These are phyloP conservation scores for Meriones psammophilus DNA, from an alignment of 2,797 vertebrate genomes.

Conservation along the genomic window DNA sequence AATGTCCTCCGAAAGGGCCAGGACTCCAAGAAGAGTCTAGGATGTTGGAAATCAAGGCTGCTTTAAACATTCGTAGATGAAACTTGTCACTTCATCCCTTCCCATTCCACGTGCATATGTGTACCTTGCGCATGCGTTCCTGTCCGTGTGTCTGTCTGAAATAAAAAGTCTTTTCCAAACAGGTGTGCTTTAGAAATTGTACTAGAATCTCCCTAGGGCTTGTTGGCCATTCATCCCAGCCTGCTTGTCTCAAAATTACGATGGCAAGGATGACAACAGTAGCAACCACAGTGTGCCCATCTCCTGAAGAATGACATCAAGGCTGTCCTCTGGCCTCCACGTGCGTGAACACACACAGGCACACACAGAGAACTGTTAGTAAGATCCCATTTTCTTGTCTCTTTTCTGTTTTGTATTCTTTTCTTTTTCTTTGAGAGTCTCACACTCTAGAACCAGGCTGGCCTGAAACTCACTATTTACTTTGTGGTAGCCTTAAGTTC, in stretches of 20 bases:
- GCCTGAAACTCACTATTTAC: background rate
- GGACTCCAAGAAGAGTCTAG: background rate
- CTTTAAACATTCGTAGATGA: conserved; percentile 44
- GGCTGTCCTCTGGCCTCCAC: background rate
- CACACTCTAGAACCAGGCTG: background rate
- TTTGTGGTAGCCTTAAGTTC: background rate
- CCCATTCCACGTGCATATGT: background rate
- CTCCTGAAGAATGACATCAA: background rate
- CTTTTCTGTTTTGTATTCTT: background rate
- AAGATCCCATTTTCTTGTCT: background rate
- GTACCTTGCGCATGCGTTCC: background rate
- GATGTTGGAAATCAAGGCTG: conserved; percentile 42
- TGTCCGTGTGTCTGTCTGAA: background rate
- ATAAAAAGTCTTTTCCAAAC: background rate
- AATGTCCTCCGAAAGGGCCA: background rate
- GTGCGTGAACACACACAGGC: background rate
- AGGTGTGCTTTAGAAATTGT: conserved; percentile 27
- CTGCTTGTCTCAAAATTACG: background rate
- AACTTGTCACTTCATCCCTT: conserved; percentile 25
- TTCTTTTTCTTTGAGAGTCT: background rate
- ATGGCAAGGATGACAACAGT: background rate
- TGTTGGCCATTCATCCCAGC: background rate
- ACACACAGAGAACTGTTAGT: background rate
- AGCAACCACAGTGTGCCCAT: background rate
- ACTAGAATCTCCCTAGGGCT: background rate